phyloP scores from a whole-genome alignment of 2,113 vertebrate species.

The Octodon degus region DNA sequence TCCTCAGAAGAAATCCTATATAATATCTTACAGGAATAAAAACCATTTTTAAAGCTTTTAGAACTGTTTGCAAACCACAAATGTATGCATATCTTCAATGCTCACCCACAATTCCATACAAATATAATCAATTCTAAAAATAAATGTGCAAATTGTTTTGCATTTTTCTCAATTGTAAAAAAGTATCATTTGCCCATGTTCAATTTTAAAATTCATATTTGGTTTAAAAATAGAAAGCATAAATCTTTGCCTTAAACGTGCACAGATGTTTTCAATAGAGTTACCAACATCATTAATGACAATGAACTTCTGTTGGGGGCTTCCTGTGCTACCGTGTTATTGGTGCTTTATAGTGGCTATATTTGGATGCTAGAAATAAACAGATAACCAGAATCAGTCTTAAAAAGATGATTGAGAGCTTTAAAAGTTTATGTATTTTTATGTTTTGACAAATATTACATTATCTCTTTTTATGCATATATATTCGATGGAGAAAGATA shows the following conservation, averaged over 20 bases:
- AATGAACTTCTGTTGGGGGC: conserved; percentile 19
- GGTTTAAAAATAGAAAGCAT: conserved; percentile 60
- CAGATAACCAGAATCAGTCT: background rate
- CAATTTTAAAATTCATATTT: conserved; percentile 75
- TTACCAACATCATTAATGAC: conserved; percentile 71
- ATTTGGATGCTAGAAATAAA: background rate
- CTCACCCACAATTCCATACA: background rate
- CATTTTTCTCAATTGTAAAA: conserved; percentile 46
- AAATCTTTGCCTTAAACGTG: conserved; percentile 72
- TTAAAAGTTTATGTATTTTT: background rate
- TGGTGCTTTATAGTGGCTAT: background rate
- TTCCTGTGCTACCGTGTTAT: background rate
- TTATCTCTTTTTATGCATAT: background rate
- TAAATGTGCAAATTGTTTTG: conserved; percentile 48
- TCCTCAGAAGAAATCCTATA: background rate
- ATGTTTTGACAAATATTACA: background rate
- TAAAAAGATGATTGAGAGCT: background rate
- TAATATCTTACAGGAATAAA: background rate
- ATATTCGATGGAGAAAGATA: background rate
- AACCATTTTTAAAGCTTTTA: background rate
- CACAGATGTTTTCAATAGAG: conserved; percentile 81
- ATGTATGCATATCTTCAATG: background rate
- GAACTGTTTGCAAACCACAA: background rate
- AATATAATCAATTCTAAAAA: background rate
- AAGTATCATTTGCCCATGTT: conserved; percentile 59